Evolutionary conservation across 1,140 invertebrate genomes (phyloP).

Genomic region (Hetaerina americana): DNA sequence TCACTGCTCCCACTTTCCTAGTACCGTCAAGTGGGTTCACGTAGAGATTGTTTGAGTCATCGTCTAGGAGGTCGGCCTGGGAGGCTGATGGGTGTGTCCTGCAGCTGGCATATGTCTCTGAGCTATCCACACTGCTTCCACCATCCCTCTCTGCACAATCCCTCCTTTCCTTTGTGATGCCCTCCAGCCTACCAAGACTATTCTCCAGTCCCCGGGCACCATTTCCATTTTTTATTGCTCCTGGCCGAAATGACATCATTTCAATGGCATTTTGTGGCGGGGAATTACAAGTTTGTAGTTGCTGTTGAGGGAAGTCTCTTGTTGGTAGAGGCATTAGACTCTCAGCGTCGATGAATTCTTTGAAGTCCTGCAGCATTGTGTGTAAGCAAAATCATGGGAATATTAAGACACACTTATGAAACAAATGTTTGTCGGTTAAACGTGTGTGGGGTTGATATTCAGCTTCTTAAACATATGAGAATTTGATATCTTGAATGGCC

Average conservation of each 20-base stretch:
- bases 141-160: not conserved
- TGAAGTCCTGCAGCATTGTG: constrained; percentile 52
- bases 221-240: not conserved
- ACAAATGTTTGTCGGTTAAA: too few species aligned
- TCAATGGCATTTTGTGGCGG: not conserved
- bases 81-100: constrained; percentile 87
- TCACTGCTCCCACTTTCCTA: constrained; percentile 18
- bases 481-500: too few species aligned
- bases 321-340: constrained; percentile 69
- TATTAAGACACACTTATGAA: not conserved
- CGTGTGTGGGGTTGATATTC: too few species aligned
- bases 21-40: constrained; percentile 70
- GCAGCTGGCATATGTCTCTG: constrained; percentile 90
- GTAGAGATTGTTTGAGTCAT: constrained; percentile 66
- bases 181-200: not conserved
- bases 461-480: too few species aligned
- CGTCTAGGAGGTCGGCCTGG: constrained; percentile 50
- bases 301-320: constrained; percentile 43
- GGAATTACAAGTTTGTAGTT: not conserved
- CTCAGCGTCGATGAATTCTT: constrained; percentile 76
- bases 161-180: not conserved
- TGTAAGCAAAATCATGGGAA: not conserved
- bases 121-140: constrained; percentile 59
- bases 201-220: not conserved
- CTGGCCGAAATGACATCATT: not conserved